phyloP scores from a whole-genome alignment of 2,797 vertebrate genomes.

The Centropyge bicolor region DNA sequence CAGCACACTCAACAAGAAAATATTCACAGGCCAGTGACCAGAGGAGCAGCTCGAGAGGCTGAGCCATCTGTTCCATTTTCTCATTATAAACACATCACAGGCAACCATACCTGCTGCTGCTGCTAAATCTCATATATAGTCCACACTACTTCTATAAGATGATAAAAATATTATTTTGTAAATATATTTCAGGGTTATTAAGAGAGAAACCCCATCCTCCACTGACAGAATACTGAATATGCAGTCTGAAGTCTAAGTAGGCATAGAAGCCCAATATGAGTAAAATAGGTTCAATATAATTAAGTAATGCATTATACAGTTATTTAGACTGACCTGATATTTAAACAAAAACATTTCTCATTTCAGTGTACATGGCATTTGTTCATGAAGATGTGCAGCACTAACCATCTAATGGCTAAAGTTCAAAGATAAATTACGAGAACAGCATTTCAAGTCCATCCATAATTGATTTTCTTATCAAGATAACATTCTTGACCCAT shows the following conservation, averaged over 20 bases:
- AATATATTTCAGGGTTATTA: background rate
- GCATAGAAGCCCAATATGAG: background rate
- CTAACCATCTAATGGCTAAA: background rate
- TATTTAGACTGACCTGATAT: background rate
- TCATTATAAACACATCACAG: constrained; percentile 7
- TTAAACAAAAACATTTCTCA: background rate
- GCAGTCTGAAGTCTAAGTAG: background rate
- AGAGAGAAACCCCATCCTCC: background rate
- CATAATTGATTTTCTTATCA: background rate
- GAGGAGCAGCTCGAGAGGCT: constrained; percentile 27
- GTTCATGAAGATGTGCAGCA: background rate
- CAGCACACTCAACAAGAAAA: constrained; percentile 14
- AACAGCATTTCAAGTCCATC: background rate
- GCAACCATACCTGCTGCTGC: constrained; percentile 28
- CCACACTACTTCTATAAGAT: background rate
- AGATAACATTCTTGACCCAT: background rate
- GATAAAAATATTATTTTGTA: background rate
- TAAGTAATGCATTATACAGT: background rate
- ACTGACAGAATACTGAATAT: background rate
- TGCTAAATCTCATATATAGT: background rate
- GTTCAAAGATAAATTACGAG: background rate
- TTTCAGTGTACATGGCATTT: background rate
- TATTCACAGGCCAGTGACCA: constrained; percentile 44
- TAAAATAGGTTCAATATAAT: background rate
- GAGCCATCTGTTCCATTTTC: constrained; percentile 54